phyloP scores from a whole-genome alignment of 2,113 vertebrate species.

The Pseudopipra pipra region DNA sequence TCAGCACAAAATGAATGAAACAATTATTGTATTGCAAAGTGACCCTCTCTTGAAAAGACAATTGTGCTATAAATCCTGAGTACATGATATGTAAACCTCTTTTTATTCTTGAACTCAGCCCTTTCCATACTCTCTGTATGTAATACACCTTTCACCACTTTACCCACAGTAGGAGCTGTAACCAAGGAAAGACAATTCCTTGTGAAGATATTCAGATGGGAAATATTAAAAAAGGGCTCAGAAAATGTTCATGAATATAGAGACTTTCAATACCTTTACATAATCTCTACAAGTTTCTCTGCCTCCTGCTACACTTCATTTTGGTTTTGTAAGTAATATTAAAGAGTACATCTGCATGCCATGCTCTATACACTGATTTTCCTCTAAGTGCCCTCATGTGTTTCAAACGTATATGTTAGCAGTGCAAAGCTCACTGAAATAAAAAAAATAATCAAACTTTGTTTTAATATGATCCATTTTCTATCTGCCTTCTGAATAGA shows the following conservation, averaged over 20 bases:
- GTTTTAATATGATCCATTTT: background rate
- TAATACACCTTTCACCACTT: background rate
- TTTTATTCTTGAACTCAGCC: background rate
- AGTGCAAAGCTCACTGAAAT: background rate
- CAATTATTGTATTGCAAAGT: slow-evolving; percentile 6
- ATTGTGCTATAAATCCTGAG: slow-evolving; percentile 27
- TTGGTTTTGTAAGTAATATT: background rate
- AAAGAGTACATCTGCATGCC: background rate
- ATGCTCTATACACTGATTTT: background rate
- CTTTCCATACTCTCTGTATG: background rate
- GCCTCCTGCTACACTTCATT: background rate
- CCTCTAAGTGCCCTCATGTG: background rate
- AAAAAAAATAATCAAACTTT: background rate
- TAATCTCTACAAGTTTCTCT: background rate
- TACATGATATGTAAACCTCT: background rate
- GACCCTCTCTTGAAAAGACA: slow-evolving; percentile 18
- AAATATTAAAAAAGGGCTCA: background rate
- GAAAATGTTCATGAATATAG: background rate
- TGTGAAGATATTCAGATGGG: background rate
- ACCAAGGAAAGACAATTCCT: background rate
- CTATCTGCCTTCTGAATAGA: background rate
- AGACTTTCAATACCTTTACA: background rate
- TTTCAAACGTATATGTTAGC: background rate
- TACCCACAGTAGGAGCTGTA: background rate
- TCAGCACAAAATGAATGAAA: slow-evolving; percentile 29